These are phyloP conservation scores for Oscheius onirici DNA, from an alignment of 2,888 invertebrate species.

Conservation along the genomic window DNA sequence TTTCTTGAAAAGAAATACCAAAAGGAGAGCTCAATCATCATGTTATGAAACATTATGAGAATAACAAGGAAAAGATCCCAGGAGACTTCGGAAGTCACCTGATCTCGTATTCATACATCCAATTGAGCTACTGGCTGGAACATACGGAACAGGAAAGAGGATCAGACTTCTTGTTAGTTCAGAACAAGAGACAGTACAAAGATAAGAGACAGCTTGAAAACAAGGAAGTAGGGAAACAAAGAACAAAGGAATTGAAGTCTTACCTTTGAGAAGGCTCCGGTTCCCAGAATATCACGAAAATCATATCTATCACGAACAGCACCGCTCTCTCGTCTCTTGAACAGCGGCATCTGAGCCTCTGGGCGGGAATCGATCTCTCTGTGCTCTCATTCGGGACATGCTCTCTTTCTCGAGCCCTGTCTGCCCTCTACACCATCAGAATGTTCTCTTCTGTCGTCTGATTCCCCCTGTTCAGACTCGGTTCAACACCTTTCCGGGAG, in stretches of 20 bases:
- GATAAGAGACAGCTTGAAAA: background rate
- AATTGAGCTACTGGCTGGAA: too few species aligned
- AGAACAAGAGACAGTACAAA: background rate
- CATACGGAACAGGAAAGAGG: too few species aligned
- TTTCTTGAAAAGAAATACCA: background rate
- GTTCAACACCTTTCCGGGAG: slow-evolving; percentile 5
- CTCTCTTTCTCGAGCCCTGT: slow-evolving; percentile 10
- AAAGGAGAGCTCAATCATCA: background rate
- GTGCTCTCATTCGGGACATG: slow-evolving; percentile 6
- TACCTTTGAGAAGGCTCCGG: slow-evolving; percentile 70
- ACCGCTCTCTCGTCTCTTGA: slow-evolving; percentile 49
- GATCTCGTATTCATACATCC: too few species aligned
- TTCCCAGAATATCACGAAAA: slow-evolving; percentile 70
- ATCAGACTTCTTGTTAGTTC: too few species aligned
- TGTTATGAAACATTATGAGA: too few species aligned
- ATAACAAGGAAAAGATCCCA: too few species aligned
- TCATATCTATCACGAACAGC: slow-evolving; percentile 66
- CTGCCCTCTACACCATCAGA: slow-evolving; percentile 21
- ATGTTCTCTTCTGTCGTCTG: slow-evolving; percentile 16
- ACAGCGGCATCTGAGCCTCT: slow-evolving; percentile 50
- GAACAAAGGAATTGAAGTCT: background rate
- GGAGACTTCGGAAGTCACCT: too few species aligned
- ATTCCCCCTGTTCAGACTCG: background rate
- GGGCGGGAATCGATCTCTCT: slow-evolving; percentile 30
- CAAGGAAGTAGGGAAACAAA: background rate